Percentiles rank a stretch among this genome's conserved stretches.
Conservation (phyloP, 1,140 invertebrate genomes). For the Triops longicaudatus region DNA sequence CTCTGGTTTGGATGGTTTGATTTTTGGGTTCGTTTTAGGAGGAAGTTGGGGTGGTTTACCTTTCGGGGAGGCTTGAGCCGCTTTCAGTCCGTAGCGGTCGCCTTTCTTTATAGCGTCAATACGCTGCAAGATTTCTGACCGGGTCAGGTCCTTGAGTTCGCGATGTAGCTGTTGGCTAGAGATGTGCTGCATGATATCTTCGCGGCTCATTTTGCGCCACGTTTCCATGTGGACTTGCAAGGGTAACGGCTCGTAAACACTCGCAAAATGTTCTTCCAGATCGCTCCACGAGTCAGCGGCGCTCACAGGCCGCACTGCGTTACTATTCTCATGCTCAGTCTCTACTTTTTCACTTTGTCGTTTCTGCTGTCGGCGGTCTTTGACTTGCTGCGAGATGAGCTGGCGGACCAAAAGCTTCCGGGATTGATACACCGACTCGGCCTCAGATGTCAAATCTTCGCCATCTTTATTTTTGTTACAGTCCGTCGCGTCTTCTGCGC, state of each 20-base stretch:
- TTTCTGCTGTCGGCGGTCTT: conserved; percentile 5
- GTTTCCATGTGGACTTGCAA: conserved; percentile 31
- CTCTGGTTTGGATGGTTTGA: conserved; percentile 1
- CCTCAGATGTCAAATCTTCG: conserved; percentile 27
- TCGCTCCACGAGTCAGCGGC: conserved; percentile 36
- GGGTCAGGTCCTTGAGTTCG: conserved; percentile 31
- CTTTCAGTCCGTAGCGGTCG: background rate
- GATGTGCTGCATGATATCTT: conserved; percentile 31
- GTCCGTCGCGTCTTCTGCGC: background rate
- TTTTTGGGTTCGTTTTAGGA: conserved; percentile 9
- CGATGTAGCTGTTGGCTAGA: conserved; percentile 29
- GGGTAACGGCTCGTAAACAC: conserved; percentile 36
- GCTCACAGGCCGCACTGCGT: conserved; percentile 28
- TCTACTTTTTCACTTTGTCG: background rate
- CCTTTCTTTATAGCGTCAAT: conserved; percentile 28
- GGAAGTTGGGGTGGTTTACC: background rate
- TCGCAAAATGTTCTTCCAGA: conserved; percentile 36
- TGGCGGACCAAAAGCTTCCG: conserved; percentile 33
- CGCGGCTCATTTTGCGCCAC: conserved; percentile 32
- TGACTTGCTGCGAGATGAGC: conserved; percentile 27
- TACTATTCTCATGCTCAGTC: conserved; percentile 33
- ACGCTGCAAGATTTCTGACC: conserved; percentile 31
- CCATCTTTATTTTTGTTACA: background rate
- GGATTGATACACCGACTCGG: conserved; percentile 34
- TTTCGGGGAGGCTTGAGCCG: background rate